Percentiles rank a stretch among this genome's conserved stretches.
Conservation (phyloP, 35 echinoderm and acorn worm species). For the Apostichopus californicus region DNA sequence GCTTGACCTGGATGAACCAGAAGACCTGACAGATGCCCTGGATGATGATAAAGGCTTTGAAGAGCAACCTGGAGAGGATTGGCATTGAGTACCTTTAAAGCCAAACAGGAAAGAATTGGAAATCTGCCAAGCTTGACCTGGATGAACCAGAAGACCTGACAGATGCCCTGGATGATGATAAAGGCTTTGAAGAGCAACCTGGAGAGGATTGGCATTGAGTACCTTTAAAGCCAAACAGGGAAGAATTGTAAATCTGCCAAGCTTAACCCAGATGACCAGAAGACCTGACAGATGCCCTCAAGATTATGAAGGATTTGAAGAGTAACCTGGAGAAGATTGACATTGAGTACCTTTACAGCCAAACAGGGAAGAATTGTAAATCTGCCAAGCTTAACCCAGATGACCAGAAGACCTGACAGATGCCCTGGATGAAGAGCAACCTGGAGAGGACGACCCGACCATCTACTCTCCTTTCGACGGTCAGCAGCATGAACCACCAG, state of each 20-base stretch:
- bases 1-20: too few relatives aligned
- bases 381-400: background rate
- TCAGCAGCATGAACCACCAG: background rate
- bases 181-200: too few relatives aligned
- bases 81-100: too few relatives aligned
- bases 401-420: too few relatives aligned
- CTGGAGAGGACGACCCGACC: background rate
- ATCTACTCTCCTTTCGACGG: background rate
- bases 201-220: conserved; percentile 83
- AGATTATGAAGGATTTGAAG: background rate
- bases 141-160: too few relatives aligned
- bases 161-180: too few relatives aligned
- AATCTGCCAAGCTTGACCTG: too few relatives aligned
- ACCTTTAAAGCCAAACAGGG: conserved; percentile 64
- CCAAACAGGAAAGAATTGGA: too few relatives aligned
- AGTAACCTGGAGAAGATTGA: conserved; percentile 40
- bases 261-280: background rate
- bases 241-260: background rate
- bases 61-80: too few relatives aligned
- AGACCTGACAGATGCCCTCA: background rate
- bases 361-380: conserved; percentile 3
- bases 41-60: too few relatives aligned
- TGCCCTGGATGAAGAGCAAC: too few relatives aligned
- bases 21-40: too few relatives aligned
- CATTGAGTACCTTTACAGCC: conserved; percentile 75